Evolutionary conservation across 2,113 vertebrate genomes (phyloP), one percentile per base, ranked within the genome.

Genomic region (Sorex araneus): DNA sequence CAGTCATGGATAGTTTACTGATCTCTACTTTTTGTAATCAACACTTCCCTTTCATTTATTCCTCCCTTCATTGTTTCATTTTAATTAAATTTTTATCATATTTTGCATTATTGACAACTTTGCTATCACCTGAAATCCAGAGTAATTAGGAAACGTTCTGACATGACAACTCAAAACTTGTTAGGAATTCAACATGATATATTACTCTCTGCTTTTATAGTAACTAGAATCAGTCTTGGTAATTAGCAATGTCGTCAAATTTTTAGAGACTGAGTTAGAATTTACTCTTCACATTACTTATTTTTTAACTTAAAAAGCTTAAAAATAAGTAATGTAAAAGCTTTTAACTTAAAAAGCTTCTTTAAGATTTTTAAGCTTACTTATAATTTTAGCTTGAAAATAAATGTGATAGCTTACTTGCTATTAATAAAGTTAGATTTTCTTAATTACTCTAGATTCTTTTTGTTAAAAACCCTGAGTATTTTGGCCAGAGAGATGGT

Each of bases 141-240:
- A 80, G 32, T 79, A 75, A 30, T 6, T 67, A 30, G 18, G 27
- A 74, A 66, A 18, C 25, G 40, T 78, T 74, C n/a, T 89, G 12
- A 73, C 27, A 64, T 57, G 23, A 67, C 4, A 13, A 69, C 73
- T 75, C 79, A 2, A 84, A 47, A 40, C 27, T 21, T 84, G 16
- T n/a, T 92, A 79, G 60, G 45, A 69, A 27, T 81, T 27, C 36
- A 90, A 73, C 32, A 13, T 74, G 30, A 92, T 87, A 92, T 87
- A 28, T 50, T 67, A 60, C 23, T 54, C 43, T 87, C 11, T 79
- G 27, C 10, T 60, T 74, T 90, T 60, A 67, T 11, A 79, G 19
- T 18, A 32, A 50, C 3, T 12, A 84, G 47, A 7, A 28, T 67
- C 47, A 1, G 27, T 47, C 2, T 60, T 69, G 10, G 10, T 47